Percentiles rank a stretch among this genome's conserved stretches.
These are phyloP conservation scores for Zootermopsis nevadensis DNA, from an alignment of 2,888 invertebrate genomes.

Conservation along the genomic window DNA sequence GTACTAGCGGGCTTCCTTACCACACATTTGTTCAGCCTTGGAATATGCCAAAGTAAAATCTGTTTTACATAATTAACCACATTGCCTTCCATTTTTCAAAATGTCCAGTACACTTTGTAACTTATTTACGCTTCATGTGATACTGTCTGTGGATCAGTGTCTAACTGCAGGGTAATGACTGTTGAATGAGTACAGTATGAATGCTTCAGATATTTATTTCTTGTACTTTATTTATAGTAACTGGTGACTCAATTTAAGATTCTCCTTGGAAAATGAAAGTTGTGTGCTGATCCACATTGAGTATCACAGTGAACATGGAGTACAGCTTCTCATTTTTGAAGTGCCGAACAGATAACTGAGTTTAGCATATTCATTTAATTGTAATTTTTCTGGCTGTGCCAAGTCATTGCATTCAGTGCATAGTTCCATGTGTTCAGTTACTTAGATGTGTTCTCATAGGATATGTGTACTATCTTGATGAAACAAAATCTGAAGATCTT, in stretches of 20 bases:
- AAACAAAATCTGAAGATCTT: slow-evolving; percentile 3
- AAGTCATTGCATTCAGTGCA: slow-evolving; percentile 13
- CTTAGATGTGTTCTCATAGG: slow-evolving; percentile 31
- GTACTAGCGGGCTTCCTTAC: slow-evolving; percentile 20
- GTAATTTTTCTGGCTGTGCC: slow-evolving; percentile 29
- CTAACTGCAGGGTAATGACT: not conserved
- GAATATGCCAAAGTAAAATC: slow-evolving; percentile 12
- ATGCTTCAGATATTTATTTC: slow-evolving; percentile 26
- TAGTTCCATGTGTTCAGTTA: slow-evolving; percentile 30
- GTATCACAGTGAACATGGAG: slow-evolving; percentile 9
- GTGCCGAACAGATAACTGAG: slow-evolving; percentile 6
- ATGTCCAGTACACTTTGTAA: slow-evolving; percentile 7
- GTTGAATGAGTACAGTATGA: slow-evolving; percentile 5
- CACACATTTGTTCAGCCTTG: slow-evolving; percentile 15
- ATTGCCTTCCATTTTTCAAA: slow-evolving; percentile 28
- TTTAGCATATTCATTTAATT: slow-evolving; percentile 13
- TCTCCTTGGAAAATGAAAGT: not conserved
- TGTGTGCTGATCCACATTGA: slow-evolving; percentile 26
- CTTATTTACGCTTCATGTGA: not conserved
- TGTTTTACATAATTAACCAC: slow-evolving; percentile 19
- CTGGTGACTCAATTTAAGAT: slow-evolving; percentile 9
- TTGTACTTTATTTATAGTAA: slow-evolving; percentile 19
- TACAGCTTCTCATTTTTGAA: slow-evolving; percentile 21
- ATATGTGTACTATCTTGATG: slow-evolving; percentile 22
- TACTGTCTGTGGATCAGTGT: slow-evolving; percentile 10